These are phyloP conservation scores for Enteromius paludinosus DNA, from an alignment of 2,797 vertebrate species.

Conservation along the genomic window DNA sequence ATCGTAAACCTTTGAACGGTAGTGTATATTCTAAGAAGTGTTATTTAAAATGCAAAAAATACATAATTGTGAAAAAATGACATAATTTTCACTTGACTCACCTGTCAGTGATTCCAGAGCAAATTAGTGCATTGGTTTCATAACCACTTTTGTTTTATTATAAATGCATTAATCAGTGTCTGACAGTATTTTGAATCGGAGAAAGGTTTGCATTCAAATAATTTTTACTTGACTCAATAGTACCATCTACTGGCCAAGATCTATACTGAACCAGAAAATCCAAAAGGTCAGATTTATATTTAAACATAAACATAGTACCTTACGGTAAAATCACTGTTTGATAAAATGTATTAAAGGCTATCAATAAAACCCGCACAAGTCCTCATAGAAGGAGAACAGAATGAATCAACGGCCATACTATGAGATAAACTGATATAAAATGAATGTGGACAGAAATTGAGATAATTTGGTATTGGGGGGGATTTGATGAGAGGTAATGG, in stretches of 20 bases:
- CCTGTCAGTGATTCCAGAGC: neutral
- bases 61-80: neutral
- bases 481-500: neutral
- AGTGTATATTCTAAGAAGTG: neutral
- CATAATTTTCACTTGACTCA: neutral
- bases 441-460: neutral
- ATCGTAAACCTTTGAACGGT: neutral
- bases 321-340: neutral
- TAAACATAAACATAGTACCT: neutral
- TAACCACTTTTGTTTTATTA: neutral
- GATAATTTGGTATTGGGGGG: neutral
- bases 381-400: too few relatives aligned
- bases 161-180: neutral
- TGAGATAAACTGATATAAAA: neutral
- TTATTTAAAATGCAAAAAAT: neutral
- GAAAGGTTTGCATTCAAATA: neutral
- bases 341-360: too few relatives aligned
- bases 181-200: neutral
- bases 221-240: slow-evolving; percentile 46
- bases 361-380: neutral
- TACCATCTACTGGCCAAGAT: slow-evolving; percentile 70
- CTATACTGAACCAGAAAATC: slow-evolving; percentile 31
- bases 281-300: neutral
- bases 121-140: neutral
- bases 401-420: neutral